Evolutionary conservation across 2,888 invertebrate species (phyloP).

Genomic region (Chymomyza fuscimana): DNA sequence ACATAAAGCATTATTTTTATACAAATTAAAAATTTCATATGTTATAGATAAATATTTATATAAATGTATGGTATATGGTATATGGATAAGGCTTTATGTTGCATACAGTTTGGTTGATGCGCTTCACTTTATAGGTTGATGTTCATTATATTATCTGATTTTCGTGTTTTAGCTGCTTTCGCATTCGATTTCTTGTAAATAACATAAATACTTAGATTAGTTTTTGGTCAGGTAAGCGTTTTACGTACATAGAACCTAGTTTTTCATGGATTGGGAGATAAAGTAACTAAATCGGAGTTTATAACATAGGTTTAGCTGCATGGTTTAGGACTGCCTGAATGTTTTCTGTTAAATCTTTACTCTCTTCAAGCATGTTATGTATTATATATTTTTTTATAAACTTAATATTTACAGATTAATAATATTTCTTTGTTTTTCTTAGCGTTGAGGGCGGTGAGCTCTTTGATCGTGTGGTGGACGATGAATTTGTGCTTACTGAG

Average conservation of each 20-base stretch:
- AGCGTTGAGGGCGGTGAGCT: conserved; percentile 99
- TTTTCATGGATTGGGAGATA: no score
- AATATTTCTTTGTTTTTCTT: conserved; percentile 49
- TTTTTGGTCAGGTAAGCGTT: conserved; percentile 53
- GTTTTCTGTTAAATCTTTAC: conserved; percentile 6
- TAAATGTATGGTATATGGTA: background rate
- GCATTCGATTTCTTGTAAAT: conserved; percentile 64
- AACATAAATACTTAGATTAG: conserved; percentile 48
- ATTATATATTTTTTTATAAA: background rate
- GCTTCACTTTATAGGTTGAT: conserved; percentile 50
- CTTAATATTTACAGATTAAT: background rate
- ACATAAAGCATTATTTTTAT: conserved; percentile 16
- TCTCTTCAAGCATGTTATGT: conserved; percentile 1
- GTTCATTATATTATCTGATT: conserved; percentile 73
- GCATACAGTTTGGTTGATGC: conserved; percentile 42
- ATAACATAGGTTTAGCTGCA: background rate
- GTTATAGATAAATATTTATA: background rate
- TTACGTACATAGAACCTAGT: no score
- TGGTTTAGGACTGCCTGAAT: background rate
- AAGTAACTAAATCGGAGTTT: background rate
- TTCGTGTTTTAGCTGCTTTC: conserved; percentile 62
- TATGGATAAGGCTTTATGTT: conserved; percentile 14
- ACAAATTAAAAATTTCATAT: background rate
- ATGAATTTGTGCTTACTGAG: conserved; percentile 98
- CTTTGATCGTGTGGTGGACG: conserved; percentile 98